A percentile compares a stretch with the other conserved stretches of the same genome.
Conservation (phyloP, 2,888 invertebrate genomes). For the Cyrtodaria siliqua region DNA sequence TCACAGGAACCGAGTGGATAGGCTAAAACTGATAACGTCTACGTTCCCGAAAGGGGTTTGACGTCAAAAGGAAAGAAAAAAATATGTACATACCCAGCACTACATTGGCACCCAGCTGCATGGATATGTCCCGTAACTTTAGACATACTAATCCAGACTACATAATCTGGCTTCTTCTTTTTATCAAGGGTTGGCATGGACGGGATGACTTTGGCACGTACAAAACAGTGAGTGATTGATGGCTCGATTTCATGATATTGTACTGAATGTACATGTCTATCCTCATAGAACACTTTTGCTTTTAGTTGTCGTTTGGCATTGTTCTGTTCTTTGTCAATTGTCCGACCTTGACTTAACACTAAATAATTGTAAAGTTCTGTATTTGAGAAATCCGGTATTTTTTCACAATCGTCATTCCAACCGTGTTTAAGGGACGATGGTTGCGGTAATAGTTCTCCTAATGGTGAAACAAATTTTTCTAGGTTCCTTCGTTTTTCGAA, state of each 20-base stretch:
- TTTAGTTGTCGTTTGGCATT: slow-evolving; percentile 14
- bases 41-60: too few species aligned
- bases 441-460: slow-evolving; percentile 17
- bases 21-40: too few species aligned
- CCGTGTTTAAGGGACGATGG: background rate
- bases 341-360: background rate
- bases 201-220: slow-evolving; percentile 23
- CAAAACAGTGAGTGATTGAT: slow-evolving; percentile 12
- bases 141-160: slow-evolving; percentile 32
- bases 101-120: slow-evolving; percentile 36
- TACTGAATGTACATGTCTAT: slow-evolving; percentile 24
- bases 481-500: background rate
- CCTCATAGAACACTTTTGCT: slow-evolving; percentile 18
- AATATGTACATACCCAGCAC: slow-evolving; percentile 23
- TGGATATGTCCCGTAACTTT: slow-evolving; percentile 34
- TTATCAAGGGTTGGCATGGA: slow-evolving; percentile 24
- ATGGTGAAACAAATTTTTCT: slow-evolving; percentile 13
- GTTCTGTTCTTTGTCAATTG: slow-evolving; percentile 6
- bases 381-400: slow-evolving; percentile 1
- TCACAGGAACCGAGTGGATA: too few species aligned
- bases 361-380: slow-evolving; percentile 10
- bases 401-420: slow-evolving; percentile 1
- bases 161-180: slow-evolving; percentile 29
- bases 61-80: too few species aligned
- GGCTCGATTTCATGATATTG: slow-evolving; percentile 3